These are phyloP conservation scores for Phymorhynchus buccinoides DNA, from an alignment of 1,140 invertebrate genomes.

Conservation along the genomic window DNA sequence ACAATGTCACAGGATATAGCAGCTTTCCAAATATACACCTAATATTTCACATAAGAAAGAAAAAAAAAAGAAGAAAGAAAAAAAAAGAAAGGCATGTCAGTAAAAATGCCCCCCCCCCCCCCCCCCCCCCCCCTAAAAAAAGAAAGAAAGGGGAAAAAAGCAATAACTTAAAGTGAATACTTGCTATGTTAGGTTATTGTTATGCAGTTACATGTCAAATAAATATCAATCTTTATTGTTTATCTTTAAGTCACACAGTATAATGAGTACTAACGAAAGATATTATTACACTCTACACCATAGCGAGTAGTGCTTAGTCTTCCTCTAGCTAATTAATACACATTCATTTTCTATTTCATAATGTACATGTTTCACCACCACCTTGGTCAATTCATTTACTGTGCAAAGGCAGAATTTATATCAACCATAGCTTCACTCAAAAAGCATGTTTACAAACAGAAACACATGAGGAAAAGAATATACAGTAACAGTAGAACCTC, in stretches of 20 bases:
- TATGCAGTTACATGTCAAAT: neutral
- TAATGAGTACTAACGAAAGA: no score
- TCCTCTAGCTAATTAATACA: no score
- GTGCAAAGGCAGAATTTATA: no score
- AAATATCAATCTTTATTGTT: neutral
- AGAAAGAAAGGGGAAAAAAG: neutral
- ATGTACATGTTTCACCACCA: no score
- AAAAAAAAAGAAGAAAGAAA: neutral
- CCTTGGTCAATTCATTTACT: no score
- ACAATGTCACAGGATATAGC: neutral
- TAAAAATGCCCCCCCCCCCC: conserved; percentile 6
- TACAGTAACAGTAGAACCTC: neutral
- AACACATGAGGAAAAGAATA: no score
- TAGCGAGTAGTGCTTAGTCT: no score
- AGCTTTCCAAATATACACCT: neutral
- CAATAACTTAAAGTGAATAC: neutral
- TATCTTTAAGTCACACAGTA: neutral
- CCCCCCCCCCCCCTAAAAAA: no score
- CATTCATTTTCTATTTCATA: no score
- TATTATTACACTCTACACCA: neutral
- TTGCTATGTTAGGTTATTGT: neutral
- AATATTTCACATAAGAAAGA: neutral
- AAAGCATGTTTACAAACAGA: no score
- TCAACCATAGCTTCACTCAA: no score
- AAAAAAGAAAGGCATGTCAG: neutral